Percentiles rank a stretch among this genome's conserved stretches.
Conservation (phyloP, 1,140 invertebrate species). For the Bombus waltoni region DNA sequence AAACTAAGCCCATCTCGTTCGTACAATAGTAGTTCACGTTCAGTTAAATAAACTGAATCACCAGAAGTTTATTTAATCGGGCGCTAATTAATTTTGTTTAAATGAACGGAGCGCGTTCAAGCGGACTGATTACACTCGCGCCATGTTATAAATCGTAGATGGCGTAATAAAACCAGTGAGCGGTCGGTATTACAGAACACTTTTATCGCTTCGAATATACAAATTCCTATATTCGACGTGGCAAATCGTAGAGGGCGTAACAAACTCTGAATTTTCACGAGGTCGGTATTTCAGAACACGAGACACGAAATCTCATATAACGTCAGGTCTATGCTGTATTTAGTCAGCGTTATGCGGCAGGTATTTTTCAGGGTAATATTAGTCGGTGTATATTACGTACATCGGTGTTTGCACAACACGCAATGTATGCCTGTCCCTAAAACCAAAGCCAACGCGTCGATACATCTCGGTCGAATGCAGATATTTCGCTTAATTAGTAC, state of each 20-base stretch:
- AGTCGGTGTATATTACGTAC: background rate
- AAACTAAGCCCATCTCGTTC: no score
- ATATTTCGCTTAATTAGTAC: constrained; percentile 39
- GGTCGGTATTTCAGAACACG: background rate
- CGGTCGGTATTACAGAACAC: no score
- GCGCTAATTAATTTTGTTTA: no score
- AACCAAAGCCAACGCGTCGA: constrained; percentile 27
- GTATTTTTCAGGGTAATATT: no score
- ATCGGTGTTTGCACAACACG: no score
- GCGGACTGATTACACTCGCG: no score
- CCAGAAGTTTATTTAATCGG: no score
- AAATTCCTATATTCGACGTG: background rate
- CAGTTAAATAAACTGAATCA: no score
- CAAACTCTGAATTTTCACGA: background rate
- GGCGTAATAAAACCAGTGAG: no score
- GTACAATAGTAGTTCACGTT: no score
- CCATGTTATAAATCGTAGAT: no score
- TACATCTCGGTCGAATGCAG: constrained; percentile 30
- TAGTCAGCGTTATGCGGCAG: background rate
- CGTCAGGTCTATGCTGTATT: background rate
- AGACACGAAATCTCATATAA: background rate
- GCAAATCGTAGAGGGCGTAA: background rate
- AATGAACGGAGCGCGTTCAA: no score
- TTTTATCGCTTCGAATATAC: background rate
- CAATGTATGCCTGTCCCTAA: background rate